Evolutionary conservation across 2,797 vertebrate genomes (phyloP), one percentile per base, ranked within the genome.

Genomic region (Gallinago solitaria): DNA sequence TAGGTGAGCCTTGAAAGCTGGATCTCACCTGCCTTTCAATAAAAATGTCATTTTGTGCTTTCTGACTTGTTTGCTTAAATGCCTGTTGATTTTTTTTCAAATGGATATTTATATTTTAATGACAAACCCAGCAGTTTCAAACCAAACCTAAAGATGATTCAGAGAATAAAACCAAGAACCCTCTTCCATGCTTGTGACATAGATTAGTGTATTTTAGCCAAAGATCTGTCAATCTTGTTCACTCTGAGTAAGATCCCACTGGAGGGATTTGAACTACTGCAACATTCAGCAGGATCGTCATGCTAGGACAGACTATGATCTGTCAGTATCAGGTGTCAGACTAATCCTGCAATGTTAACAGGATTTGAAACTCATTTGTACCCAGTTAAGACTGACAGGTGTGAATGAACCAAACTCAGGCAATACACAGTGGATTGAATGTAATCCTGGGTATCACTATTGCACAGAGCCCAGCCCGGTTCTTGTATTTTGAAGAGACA

Each of bases 191-290:
- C 37, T 76, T 1, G 4, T 90, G 85, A 60, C 70, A 84, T 7
- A 70, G 83, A 79, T 95, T 93, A 94, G 51, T 84, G 64, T 70
- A 95, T 89, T 88, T 90, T 89, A 87, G 90, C 83, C 85, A 89
- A 90, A 74, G 75, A 63, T 56, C 90, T 95, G 87, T 91, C 91
- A 91, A 5, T 84, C 32, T 90, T 60, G 9, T 63, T 91, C 0
- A 0, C n/a, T 60, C 63, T 27, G 68, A 83, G 21, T 59, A 77
- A 39, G 69, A 74, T 91, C 41, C 35, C 70, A 21, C 39, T 43
- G 64, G 43, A 82, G 77, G 54, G 79, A 88, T 86, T 92, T 88
- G 90, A 84, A 32, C 51, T 27, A 4, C 28, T 68, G 61, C 65
- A 76, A 19, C 35, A 9, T 61, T 45, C 79, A 45, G 51, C 16